Evolutionary conservation across 2,888 invertebrate species (phyloP).

Genomic region (Vesta saturnalis): DNA sequence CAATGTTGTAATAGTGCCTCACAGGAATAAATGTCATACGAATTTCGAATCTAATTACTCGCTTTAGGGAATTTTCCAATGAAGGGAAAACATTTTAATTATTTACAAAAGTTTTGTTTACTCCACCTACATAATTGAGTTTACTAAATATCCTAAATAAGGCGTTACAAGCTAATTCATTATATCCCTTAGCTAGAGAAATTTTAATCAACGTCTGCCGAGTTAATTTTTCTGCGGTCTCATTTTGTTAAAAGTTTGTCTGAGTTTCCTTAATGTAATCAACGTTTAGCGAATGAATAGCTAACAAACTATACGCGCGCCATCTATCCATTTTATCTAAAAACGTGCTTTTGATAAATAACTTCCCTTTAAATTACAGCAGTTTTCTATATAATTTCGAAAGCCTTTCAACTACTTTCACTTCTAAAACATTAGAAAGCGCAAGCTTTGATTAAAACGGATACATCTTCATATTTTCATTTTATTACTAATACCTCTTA

Average conservation of each 20-base stretch:
- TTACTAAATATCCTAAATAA: too few relatives aligned
- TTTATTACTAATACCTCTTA: too few relatives aligned
- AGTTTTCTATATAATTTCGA: too few relatives aligned
- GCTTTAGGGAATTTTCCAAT: conserved; percentile 22
- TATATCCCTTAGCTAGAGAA: background rate
- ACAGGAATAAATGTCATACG: conserved; percentile 29
- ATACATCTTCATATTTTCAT: too few relatives aligned
- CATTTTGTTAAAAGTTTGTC: background rate
- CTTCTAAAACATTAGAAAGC: background rate
- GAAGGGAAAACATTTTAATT: background rate
- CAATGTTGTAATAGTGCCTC: conserved; percentile 25
- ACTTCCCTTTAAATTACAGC: background rate
- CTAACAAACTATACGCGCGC: too few relatives aligned
- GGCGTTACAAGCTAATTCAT: background rate
- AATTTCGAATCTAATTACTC: conserved; percentile 33
- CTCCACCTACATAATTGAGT: background rate
- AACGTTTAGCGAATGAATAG: background rate
- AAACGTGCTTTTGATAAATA: background rate
- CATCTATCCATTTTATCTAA: background rate
- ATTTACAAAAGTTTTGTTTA: conserved; percentile 5
- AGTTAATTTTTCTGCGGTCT: background rate
- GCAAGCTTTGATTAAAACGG: too few relatives aligned
- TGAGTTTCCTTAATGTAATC: background rate
- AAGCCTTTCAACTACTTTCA: background rate
- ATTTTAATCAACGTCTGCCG: background rate